Evolutionary conservation across 2,797 vertebrate species (phyloP), one percentile per base, ranked within the genome.

Genomic region (Denticeps clupeoides): DNA sequence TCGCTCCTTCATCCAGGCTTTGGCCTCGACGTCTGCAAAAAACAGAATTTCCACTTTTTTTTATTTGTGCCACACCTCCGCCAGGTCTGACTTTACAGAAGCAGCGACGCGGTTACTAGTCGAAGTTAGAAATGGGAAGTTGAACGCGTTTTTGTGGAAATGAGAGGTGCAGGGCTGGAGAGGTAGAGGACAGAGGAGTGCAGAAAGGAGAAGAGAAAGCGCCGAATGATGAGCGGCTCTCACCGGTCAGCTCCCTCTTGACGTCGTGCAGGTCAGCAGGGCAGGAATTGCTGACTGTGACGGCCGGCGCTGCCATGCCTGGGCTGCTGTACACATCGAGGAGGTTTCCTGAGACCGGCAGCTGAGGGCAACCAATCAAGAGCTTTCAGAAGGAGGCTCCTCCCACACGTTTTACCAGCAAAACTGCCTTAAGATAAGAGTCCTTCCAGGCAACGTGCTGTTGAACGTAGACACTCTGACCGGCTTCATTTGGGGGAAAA

Each of bases 211-310:
- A 16, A n/a, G 9, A 29, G 4, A n/a, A n/a, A 16, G 15, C 3
- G 5, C 21, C 11, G 15, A 7, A 22, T 24, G 27, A 25, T 5
- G 11, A 25, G 37, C 28, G 12, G 12, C 4, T 37, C 62, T 42
- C 69, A 89, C 88, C 86, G 1, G 61, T 71, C 45, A 82, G 60
- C 63, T 91, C 88, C 1, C 16, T 75, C 68, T 89, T 91, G 59
- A 89, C 68, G 4, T 72, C 69, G 7, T 84, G 76, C 53, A 91
- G 78, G 61, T 89, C 71, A 1, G 87, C 85, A 0, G 89, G 89
- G 49, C 89, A 91, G 50, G 88, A 91, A 76, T 87, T 91, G 74
- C 88, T 91, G 52, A 83, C 68, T 1, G 82, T 70, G 55, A 87
- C 60, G 22, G 72, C 71, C 25, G 85, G 76, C 0, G 79, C 73